phyloP scores from a whole-genome alignment of 2,113 vertebrate genomes.

The Melospiza georgiana region DNA sequence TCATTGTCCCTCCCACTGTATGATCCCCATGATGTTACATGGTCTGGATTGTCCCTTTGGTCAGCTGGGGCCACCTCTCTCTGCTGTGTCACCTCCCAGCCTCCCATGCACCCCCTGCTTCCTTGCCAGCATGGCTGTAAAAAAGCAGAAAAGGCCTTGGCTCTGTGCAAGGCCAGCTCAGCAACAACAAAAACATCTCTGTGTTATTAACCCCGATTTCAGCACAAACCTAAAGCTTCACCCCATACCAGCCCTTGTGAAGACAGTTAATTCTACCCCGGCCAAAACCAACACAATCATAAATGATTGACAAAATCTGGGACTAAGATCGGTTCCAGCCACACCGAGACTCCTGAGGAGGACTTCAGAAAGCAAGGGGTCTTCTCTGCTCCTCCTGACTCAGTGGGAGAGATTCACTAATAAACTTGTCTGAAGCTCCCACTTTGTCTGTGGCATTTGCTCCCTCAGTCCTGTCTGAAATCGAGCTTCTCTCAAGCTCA shows the following conservation, averaged over 20 bases:
- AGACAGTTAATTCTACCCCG: neutral
- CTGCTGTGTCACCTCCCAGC: neutral
- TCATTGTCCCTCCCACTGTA: neutral
- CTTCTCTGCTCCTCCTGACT: neutral
- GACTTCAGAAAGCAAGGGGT: neutral
- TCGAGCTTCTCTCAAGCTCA: neutral
- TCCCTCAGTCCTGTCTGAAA: neutral
- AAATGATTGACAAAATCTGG: neutral
- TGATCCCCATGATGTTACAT: neutral
- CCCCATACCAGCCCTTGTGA: neutral
- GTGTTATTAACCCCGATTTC: neutral
- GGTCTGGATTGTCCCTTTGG: neutral
- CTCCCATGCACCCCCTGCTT: too few species aligned
- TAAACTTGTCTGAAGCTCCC: neutral
- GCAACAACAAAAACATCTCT: neutral
- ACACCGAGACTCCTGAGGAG: neutral
- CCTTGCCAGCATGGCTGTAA: fast-evolving
- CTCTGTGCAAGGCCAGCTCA: neutral
- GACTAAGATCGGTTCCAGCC: too few species aligned
- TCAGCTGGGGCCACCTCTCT: neutral
- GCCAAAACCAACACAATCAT: neutral
- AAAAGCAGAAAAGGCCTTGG: neutral
- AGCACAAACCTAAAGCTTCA: neutral
- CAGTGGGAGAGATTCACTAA: neutral
- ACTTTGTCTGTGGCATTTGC: neutral